Base-by-base conservation (phyloP, 2,797 vertebrate genomes). In the Betta splendens region DNA sequence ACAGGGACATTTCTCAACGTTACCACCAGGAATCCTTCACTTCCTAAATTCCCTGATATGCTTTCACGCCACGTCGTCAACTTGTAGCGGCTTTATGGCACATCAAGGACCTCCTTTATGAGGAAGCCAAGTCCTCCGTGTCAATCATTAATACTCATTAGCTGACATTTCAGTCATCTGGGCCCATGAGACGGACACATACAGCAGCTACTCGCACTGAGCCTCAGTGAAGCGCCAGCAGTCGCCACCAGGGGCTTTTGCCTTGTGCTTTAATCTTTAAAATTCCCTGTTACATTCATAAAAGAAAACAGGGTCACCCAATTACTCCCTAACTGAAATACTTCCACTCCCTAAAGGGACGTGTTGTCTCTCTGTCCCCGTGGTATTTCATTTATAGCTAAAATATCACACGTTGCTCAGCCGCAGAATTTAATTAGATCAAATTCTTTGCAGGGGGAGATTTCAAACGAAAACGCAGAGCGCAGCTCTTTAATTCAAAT, bases 251-350 rank as follows among this genome's bases (percentile, higher is more conserved):
- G 42, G 37, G 60, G 43, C 47, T 75, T 63, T 40, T 28, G 3
- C 2, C 51, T 9, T 53, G 20, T 49, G 64, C 62, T 77, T 72
- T 66, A 55, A 73, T 80, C 71, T 65, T 50, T 9, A 18, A 44
- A 64, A 64, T 39, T 51, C 44, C 40, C 28, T 35, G 32, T 61
- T 70, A 33, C 66, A 73, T 77, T 66, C n/a, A 48, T 35, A 26
- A 66, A 69, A 70, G 57, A 79, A 36, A 87, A 80, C 17, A 20
- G 33, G 69, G 69, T 82, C 71, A 72, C 49, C 47, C 55, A 74
- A 65, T 77, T 79, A 64, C 52, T 52, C 54, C n/a, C 56, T 32
- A 7, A 72, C 35, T 64, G 58, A 61, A 52, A 55, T 47, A 36
- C 47, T 52, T 55, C 26, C 35, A 39, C 74, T 64, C 5, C 22